phyloP scores from a whole-genome alignment of 2,797 vertebrate genomes.

The Notamacropus eugenii region DNA sequence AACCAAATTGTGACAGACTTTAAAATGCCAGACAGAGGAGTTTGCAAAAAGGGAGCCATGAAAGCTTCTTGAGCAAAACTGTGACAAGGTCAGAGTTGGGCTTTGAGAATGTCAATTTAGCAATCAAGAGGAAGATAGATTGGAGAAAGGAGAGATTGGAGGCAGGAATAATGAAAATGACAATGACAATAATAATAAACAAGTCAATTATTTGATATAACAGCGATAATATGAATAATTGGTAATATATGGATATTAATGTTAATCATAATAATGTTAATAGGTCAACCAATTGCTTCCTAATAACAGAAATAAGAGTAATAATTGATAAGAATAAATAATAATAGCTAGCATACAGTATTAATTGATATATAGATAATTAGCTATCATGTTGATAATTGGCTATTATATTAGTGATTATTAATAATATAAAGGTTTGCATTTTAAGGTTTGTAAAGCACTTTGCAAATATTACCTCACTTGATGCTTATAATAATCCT shows the following conservation, averaged over 20 bases:
- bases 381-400: not conserved
- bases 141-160: not conserved
- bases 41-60: too few relatives aligned
- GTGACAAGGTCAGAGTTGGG: not conserved
- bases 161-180: not conserved
- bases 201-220: not conserved
- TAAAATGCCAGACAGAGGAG: not conserved
- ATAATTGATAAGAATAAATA: not conserved
- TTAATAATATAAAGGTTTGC: not conserved
- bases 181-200: not conserved
- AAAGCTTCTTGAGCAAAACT: not conserved
- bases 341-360: not conserved
- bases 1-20: not conserved
- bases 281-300: not conserved
- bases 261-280: not conserved
- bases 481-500: not conserved
- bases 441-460: not conserved
- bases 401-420: not conserved
- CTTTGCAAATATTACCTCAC: not conserved
- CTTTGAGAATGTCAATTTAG: not conserved
- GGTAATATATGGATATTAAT: not conserved
- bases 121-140: not conserved
- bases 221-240: not conserved
- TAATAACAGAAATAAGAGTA: not conserved
- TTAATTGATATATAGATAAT: not conserved